A percentile compares a stretch with the other conserved stretches of the same genome.
These are phyloP conservation scores for Pachyramphus minor DNA, from an alignment of 2,113 vertebrate species.

Conservation along the genomic window DNA sequence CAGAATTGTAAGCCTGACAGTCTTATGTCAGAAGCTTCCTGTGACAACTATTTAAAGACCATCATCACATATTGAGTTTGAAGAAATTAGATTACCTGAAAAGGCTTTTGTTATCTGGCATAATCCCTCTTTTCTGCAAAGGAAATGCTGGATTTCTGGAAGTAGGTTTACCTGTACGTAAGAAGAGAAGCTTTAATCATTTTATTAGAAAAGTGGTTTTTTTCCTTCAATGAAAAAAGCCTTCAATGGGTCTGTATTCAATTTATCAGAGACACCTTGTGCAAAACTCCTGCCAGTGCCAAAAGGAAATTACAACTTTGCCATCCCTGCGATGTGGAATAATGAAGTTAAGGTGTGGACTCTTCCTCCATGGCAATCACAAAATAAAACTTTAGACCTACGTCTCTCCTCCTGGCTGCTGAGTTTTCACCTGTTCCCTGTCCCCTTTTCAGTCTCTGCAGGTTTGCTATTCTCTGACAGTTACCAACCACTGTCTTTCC, in stretches of 20 bases:
- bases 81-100: constrained; percentile 78
- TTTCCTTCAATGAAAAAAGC: background rate
- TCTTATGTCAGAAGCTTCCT: background rate
- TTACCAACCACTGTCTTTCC: background rate
- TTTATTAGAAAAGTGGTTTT: background rate
- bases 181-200: constrained; percentile 23
- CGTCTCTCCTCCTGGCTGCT: background rate
- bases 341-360: background rate
- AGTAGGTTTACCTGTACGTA: constrained; percentile 84
- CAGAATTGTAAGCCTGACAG: background rate
- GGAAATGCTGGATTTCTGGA: constrained; percentile 78
- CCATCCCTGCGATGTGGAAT: background rate
- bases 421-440: background rate
- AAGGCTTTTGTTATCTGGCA: constrained; percentile 76
- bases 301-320: background rate
- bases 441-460: background rate
- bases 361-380: background rate
- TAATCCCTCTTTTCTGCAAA: constrained; percentile 84
- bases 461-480: background rate
- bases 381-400: background rate
- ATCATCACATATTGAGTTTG: background rate
- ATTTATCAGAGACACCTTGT: background rate
- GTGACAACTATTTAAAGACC: background rate
- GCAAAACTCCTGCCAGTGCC: background rate
- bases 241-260: background rate